Conservation (phyloP, 2,113 vertebrate genomes). For the Herpetotheres cachinnans region DNA sequence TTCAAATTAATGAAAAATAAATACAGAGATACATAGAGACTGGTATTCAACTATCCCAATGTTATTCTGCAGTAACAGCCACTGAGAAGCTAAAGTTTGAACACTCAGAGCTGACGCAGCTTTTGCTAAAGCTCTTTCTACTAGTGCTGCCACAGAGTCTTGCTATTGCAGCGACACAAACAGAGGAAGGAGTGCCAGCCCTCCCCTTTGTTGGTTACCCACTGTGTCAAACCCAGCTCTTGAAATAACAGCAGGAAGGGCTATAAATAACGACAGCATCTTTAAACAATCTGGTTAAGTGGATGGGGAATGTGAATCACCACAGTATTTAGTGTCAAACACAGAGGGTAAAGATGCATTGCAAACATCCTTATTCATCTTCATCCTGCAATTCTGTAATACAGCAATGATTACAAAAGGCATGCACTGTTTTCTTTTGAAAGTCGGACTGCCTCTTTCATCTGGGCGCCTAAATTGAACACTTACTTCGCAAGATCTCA, state of each 20-base stretch:
- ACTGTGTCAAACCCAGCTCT: not conserved
- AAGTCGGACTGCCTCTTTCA: not conserved
- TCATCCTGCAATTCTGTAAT: not conserved
- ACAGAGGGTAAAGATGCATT: not conserved
- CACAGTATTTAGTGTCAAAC: not conserved
- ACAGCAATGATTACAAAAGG: not conserved
- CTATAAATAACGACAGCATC: not conserved
- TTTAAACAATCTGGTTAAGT: not conserved
- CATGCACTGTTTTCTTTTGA: not conserved
- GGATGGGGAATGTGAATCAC: not conserved
- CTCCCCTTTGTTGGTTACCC: not conserved
- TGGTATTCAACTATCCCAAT: not conserved
- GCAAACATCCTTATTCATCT: not conserved
- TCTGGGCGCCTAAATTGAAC: not conserved
- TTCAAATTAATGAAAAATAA: not conserved
- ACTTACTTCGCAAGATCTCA: not conserved
- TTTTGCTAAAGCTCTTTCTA: not conserved
- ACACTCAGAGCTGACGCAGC: not conserved
- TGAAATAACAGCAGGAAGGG: not conserved
- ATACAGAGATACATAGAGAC: rapidly evolving
- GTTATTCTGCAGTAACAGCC: not conserved
- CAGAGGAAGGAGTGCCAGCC: not conserved
- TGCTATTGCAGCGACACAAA: not conserved
- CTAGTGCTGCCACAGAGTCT: not conserved
- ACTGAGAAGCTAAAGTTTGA: not conserved